These are phyloP conservation scores for Theonella swinhoei DNA, from an alignment of 37 sponge, comb jelly and placozoan species.

Conservation along the genomic window DNA sequence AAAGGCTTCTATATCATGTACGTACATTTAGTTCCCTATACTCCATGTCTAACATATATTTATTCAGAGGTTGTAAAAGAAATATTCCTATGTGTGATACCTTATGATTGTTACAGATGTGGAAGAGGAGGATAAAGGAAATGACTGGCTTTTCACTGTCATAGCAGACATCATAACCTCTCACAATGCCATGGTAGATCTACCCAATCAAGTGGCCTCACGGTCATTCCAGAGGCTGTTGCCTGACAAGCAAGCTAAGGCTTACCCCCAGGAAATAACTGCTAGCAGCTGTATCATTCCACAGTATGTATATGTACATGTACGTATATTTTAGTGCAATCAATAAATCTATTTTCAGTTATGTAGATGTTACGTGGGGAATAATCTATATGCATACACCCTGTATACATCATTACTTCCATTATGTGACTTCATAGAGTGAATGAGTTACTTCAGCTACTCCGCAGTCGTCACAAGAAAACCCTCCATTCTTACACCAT, in stretches of 20 bases:
- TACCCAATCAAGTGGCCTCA: constrained; percentile 17
- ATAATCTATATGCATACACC: too few relatives aligned
- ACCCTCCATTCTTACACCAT: not conserved
- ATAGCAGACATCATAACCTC: constrained; percentile 63
- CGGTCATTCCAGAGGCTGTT: constrained; percentile 38
- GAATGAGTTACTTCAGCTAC: constrained; percentile 35
- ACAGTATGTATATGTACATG: not conserved
- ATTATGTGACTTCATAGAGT: constrained; percentile 1
- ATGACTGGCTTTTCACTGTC: constrained; percentile 80
- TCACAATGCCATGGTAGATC: constrained; percentile 55
- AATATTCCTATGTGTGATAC: not conserved
- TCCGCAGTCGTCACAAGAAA: constrained; percentile 20
- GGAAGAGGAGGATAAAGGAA: constrained; percentile 61
- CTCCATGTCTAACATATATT: not conserved
- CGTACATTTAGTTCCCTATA: too few relatives aligned
- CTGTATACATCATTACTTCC: not conserved
- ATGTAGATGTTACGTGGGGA: too few relatives aligned
- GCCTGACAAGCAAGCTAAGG: constrained; percentile 46
- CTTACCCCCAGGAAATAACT: constrained; percentile 37
- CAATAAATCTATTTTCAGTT: not conserved
- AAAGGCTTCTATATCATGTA: not conserved
- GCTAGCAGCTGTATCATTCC: constrained; percentile 36
- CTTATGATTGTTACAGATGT: constrained; percentile 12
- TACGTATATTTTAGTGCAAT: not conserved
- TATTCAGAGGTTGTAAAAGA: not conserved